These are phyloP conservation scores for Zygogramma bicolorata DNA, from an alignment of 2,888 invertebrate genomes.

Conservation along the genomic window DNA sequence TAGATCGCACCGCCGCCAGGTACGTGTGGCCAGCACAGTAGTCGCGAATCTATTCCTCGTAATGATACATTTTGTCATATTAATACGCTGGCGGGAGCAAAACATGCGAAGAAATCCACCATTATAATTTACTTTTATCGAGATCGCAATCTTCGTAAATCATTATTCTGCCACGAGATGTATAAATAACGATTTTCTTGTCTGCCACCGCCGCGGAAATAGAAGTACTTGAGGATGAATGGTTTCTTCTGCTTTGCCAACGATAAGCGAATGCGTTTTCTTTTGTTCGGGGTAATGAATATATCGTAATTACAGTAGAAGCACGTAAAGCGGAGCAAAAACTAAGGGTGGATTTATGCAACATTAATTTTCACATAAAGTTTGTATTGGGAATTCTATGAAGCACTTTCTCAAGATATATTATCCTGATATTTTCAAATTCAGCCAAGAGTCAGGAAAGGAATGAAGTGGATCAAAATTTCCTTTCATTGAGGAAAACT, in stretches of 20 bases:
- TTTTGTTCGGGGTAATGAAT: neutral
- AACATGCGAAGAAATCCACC: conserved; percentile 46
- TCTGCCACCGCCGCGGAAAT: conserved; percentile 40
- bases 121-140: conserved; percentile 50
- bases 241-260: conserved; percentile 2
- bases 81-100: conserved; percentile 38
- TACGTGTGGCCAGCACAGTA: conserved; percentile 46
- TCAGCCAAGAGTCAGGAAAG: too few species aligned
- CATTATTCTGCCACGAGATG: conserved; percentile 41
- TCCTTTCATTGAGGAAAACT: too few species aligned
- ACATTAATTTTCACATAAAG: too few species aligned
- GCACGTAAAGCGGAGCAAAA: neutral
- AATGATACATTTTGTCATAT: conserved; percentile 48
- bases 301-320: neutral
- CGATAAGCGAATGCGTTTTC: neutral
- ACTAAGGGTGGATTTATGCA: neutral
- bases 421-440: too few species aligned
- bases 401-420: too few species aligned
- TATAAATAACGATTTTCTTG: conserved; percentile 45
- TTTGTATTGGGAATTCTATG: too few species aligned
- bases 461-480: too few species aligned
- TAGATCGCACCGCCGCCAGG: conserved; percentile 37
- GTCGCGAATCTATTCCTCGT: conserved; percentile 38
- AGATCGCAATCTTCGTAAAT: conserved; percentile 45
- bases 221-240: conserved; percentile 9